Base-by-base conservation (phyloP, 1,140 invertebrate species). In the Aphaenogaster floridana region DNA sequence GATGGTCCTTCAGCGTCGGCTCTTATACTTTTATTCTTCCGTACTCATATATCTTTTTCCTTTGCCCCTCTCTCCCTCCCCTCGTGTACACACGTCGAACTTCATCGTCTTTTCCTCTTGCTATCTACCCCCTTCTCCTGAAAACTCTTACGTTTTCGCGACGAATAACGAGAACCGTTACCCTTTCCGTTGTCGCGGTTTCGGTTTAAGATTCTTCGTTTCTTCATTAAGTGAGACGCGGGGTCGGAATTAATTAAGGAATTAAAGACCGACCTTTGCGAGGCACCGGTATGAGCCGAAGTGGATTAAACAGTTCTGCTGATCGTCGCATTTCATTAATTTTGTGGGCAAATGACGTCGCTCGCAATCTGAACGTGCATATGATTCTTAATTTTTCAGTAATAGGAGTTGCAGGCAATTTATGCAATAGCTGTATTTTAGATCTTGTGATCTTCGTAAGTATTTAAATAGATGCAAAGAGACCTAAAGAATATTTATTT, bases 171-270 rank as follows among this genome's bases (percentile, higher is more conserved):
- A 71, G 59, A 79, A 64, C 86, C 78, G 69, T 79, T 66, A 88
- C 54, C 87, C 71, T 61, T 77, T 83, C 83, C 80, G 78, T 39
- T 64, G 69, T 80, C 76, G 61, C 83, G 86, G 54, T 69, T 86
- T 72, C 45, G 80, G 87, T 89, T 90, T 88, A 90, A 93, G 90
- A 92, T 92, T 87, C 87, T 84, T 91, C 89, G 88, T 86, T 91
- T 92, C 93, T 93, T 93, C 90, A 86, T 93, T 91, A 89, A 90
- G 80, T 52, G 6, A 36, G 84, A 36, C 4, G 28, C 74, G n/a
- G 66, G n/a, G 88, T 90, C 71, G 89, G 91, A 92, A 94, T 94
- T 94, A 94, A 94, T 94, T 94, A 94, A 91, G 90, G 91, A 91
- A 94, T 94, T 94, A 94, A 94, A 94, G 90, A 88, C 92, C 88